Conservation (phyloP, 2,113 vertebrate species). For the Cochlearius cochlearius region DNA sequence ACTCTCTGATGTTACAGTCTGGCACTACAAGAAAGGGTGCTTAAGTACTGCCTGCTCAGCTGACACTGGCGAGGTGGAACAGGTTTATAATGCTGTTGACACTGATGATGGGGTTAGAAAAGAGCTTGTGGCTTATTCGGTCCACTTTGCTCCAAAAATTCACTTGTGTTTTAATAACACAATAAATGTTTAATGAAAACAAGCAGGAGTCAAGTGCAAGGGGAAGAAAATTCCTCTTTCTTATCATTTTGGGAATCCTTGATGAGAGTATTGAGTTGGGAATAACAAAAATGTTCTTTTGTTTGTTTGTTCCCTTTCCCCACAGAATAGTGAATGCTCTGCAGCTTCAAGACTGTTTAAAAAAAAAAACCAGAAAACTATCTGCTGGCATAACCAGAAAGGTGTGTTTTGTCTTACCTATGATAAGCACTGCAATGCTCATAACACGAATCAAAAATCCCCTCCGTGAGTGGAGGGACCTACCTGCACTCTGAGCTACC, state of each 20-base stretch:
- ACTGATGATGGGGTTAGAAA: background rate
- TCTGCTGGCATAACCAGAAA: constrained; percentile 62
- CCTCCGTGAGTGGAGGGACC: rapidly evolving
- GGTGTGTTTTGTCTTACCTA: background rate
- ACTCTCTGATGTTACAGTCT: background rate
- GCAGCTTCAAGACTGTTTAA: constrained; percentile 40
- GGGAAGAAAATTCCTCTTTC: background rate
- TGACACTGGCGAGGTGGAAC: background rate
- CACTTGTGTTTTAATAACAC: background rate
- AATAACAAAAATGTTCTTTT: background rate
- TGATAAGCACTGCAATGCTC: background rate
- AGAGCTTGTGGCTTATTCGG: background rate
- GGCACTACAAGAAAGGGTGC: background rate
- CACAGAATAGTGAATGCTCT: constrained; percentile 34
- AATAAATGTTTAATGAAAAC: constrained; percentile 23
- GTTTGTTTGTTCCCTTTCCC: background rate
- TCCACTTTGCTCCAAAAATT: background rate
- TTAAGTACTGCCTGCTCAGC: background rate
- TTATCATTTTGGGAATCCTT: background rate
- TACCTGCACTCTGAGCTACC: background rate
- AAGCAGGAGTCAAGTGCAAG: background rate
- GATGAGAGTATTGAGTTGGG: background rate
- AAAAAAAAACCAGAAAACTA: constrained; percentile 5
- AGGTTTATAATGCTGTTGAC: background rate
- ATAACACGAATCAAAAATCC: background rate